phyloP scores from a whole-genome alignment of 2,113 vertebrate genomes.

The Casuarius casuarius region DNA sequence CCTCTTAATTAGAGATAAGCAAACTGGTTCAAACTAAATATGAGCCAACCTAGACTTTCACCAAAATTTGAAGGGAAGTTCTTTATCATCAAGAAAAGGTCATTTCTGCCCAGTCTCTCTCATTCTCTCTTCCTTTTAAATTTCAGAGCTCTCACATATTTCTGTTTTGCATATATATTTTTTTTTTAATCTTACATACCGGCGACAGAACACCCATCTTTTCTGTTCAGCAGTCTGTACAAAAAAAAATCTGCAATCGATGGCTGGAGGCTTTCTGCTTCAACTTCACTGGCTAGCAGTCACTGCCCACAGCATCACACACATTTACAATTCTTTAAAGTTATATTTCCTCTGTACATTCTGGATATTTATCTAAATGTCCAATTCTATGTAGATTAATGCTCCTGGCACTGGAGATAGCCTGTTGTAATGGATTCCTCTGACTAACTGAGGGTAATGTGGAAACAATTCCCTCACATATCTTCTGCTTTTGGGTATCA shows the following conservation, averaged over 20 bases:
- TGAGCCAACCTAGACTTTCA: neutral
- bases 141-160: neutral
- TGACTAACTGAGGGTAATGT: neutral
- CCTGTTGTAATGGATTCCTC: neutral
- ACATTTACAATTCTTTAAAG: neutral
- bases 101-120: neutral
- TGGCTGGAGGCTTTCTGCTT: neutral
- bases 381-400: neutral
- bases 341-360: neutral
- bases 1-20: slow-evolving; percentile 1
- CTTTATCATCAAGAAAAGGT: neutral
- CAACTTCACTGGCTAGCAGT: neutral
- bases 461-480: neutral
- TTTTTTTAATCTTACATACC: neutral
- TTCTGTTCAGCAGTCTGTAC: neutral
- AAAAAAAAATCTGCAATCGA: neutral
- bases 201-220: neutral
- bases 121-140: neutral
- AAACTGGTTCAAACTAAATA: neutral
- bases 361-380: neutral
- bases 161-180: neutral
- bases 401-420: neutral
- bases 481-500: neutral
- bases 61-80: neutral
- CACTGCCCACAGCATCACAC: neutral